Base-by-base conservation (phyloP, 2,888 invertebrate species). In the Torymus texanus region DNA sequence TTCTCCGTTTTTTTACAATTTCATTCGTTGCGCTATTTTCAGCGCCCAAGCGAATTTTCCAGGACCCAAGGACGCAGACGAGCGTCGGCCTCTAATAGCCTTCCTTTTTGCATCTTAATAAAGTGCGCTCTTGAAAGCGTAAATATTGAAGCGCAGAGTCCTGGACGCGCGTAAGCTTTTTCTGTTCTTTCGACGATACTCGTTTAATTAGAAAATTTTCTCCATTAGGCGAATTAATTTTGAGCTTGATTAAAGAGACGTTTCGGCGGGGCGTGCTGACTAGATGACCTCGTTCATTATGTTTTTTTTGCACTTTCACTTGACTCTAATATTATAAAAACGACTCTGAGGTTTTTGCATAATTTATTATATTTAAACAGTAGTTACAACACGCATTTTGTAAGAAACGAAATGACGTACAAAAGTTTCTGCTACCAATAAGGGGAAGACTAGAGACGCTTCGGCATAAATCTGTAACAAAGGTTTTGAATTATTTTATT, bases 341-440 rank as follows among this genome's bases (percentile, higher is more conserved):
- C 73, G 13, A 68, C 24, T 65, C 68, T 62, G 66, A 62, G 12
- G 2, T 73, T 78, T 72, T 68, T 78, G 50, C 11, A 73, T 76
- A 77, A 75, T 82, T 80, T 80, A 76, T 81, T 71, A 77, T 73
- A 75, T 53, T 80, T 83, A 81, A 81, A 80, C 82, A 77, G 66
- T 84, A 79, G 83, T 83, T 81, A 74, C 74, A 78, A 75, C 77
- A 81, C 79, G 78, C 78, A 75, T 76, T 81, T 73, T 75, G 68
- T 82, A 76, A 68, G 80, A 82, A 72, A 80, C 70, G 53, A 82
- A 88, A 83, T 87, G 84, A 56, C 85, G 86, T 5, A 97, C 98
- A 92, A 99, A 99, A 16, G 99, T 99, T 91, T 98, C 96, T 2
- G 96, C 98, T 0, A 99, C 97, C 79, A 99, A 91, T 74, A 99